These are phyloP conservation scores for Papilio polytes DNA, from an alignment of 1,140 invertebrate species.

Conservation along the genomic window DNA sequence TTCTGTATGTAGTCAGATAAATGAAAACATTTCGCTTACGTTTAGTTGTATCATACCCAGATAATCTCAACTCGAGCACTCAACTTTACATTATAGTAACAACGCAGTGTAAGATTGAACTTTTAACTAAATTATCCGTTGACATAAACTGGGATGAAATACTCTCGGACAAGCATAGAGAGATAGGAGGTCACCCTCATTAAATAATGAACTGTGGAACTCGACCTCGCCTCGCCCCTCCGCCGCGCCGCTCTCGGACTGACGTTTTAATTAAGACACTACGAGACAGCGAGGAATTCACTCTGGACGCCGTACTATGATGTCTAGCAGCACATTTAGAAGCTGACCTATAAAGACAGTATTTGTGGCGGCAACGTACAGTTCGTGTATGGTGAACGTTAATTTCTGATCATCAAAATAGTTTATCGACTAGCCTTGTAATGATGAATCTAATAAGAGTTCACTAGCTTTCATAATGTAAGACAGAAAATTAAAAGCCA, in stretches of 20 bases:
- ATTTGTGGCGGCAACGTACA: not conserved
- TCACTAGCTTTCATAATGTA: not conserved
- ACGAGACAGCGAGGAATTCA: not conserved
- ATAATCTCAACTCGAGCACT: too few relatives aligned
- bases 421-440: not conserved
- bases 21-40: not conserved
- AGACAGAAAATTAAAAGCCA: not conserved
- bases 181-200: not conserved
- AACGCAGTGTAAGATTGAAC: too few relatives aligned
- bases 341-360: not conserved
- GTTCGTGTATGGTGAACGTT: not conserved
- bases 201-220: slow-evolving; percentile 8
- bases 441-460: not conserved
- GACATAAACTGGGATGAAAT: not conserved
- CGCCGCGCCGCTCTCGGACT: not conserved
- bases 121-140: not conserved
- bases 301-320: not conserved
- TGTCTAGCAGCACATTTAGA: not conserved
- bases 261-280: not conserved
- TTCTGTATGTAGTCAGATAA: not conserved
- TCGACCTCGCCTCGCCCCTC: not conserved
- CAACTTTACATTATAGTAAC: too few relatives aligned
- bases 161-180: not conserved
- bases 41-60: not conserved
- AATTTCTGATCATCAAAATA: not conserved